Evolutionary conservation across 2,888 invertebrate genomes (phyloP).

Genomic region (Sinentomon sp.): DNA sequence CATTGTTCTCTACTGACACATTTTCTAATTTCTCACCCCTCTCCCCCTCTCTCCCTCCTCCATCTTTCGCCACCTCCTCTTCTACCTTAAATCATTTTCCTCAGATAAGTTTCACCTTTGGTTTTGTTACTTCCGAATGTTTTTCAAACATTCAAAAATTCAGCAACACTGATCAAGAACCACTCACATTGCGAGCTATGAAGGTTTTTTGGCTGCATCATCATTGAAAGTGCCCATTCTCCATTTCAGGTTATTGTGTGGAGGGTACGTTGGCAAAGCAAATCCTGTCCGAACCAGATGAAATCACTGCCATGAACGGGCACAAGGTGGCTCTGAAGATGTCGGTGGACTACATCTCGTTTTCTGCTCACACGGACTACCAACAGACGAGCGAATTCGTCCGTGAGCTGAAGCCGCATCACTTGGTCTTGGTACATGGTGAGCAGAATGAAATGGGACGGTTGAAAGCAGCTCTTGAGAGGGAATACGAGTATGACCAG

Average conservation of each 20-base stretch:
- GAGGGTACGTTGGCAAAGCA: constrained; percentile 72
- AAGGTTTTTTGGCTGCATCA: not conserved
- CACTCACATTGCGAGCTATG: too few relatives aligned
- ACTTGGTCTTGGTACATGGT: constrained; percentile 90
- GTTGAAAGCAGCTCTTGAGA: constrained; percentile 68
- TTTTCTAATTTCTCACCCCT: too few relatives aligned
- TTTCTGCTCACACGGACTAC: constrained; percentile 96
- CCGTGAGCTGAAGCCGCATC: constrained; percentile 70
- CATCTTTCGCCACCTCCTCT: too few relatives aligned
- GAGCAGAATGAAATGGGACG: constrained; percentile 98
- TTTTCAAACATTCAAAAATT: constrained; percentile 1
- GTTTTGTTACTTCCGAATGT: too few relatives aligned
- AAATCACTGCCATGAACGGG: constrained; percentile 79
- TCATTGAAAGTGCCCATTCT: not conserved
- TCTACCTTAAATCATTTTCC: too few relatives aligned
- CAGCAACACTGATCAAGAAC: too few relatives aligned
- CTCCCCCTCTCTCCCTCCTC: too few relatives aligned
- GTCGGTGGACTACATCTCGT: constrained; percentile 97
- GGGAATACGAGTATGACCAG: constrained; percentile 72
- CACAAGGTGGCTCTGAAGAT: constrained; percentile 86
- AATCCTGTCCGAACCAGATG: constrained; percentile 89
- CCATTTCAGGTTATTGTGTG: constrained; percentile 41
- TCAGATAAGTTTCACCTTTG: not conserved
- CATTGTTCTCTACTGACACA: too few relatives aligned
- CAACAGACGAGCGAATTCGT: constrained; percentile 95